Evolutionary conservation across 2,797 vertebrate genomes (phyloP).

Genomic region (Uromys caudimaculatus): DNA sequence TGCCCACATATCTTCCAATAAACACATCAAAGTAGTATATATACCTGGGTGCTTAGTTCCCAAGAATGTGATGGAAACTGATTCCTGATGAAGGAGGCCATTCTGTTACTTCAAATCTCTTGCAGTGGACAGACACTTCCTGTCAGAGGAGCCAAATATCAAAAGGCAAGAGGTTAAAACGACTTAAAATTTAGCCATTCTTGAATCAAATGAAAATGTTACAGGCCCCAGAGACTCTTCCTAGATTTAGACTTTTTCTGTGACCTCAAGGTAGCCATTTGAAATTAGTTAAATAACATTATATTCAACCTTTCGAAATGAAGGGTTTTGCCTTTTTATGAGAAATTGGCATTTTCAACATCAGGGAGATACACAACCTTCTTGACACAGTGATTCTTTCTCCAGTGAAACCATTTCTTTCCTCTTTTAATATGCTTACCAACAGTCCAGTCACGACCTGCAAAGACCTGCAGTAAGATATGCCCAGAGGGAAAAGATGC

Average conservation of each 20-base stretch:
- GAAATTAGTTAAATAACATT: constrained; percentile 78
- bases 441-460: neutral
- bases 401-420: constrained; percentile 18
- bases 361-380: constrained; percentile 51
- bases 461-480: neutral
- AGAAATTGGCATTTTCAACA: constrained; percentile 76
- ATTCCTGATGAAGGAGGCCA: neutral
- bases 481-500: neutral
- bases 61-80: neutral
- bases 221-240: constrained; percentile 50
- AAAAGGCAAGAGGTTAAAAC: constrained; percentile 76
- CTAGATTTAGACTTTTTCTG: constrained; percentile 63
- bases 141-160: constrained; percentile 71
- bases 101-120: neutral
- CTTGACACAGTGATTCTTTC: constrained; percentile 72
- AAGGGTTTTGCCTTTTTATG: constrained; percentile 71
- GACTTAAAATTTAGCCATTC: constrained; percentile 66
- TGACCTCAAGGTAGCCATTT: constrained; percentile 73
- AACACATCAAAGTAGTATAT: neutral
- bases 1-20: neutral
- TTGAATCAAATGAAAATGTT: constrained; percentile 74
- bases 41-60: neutral
- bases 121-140: constrained; percentile 38
- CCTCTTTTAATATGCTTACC: neutral
- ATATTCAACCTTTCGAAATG: constrained; percentile 77